These are phyloP conservation scores for Rhynchonycteris naso DNA, from an alignment of 2,797 vertebrate genomes.

Conservation along the genomic window DNA sequence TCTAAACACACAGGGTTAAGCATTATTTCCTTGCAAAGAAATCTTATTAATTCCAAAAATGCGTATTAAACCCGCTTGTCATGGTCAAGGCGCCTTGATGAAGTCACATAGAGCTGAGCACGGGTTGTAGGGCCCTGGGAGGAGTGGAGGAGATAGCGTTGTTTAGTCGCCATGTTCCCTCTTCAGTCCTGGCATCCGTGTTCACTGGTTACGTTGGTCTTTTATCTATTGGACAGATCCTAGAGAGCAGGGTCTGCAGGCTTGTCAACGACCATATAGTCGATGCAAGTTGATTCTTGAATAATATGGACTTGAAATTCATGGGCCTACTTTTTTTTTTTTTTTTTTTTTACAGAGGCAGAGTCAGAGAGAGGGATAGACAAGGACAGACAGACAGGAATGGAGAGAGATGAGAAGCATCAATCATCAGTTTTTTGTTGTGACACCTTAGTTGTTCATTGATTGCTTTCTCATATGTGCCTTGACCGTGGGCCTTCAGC, in stretches of 20 bases:
- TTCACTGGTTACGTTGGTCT: not conserved
- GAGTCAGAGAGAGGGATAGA: too few species aligned
- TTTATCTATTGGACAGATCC: too few species aligned
- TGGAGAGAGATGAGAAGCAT: too few species aligned
- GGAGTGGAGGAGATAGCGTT: accelerated
- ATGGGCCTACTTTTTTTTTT: not conserved
- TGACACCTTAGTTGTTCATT: too few species aligned
- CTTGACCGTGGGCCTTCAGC: too few species aligned
- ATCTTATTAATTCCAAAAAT: not conserved
- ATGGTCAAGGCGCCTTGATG: not conserved
- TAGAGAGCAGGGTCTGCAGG: not conserved
- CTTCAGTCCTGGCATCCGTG: too few species aligned
- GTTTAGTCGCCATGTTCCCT: not conserved
- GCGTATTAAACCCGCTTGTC: not conserved
- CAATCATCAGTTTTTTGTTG: too few species aligned
- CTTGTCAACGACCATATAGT: too few species aligned
- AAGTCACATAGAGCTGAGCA: not conserved
- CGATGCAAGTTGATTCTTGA: not conserved
- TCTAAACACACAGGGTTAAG: not conserved
- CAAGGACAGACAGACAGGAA: too few species aligned
- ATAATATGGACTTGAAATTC: not conserved
- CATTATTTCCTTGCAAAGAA: not conserved
- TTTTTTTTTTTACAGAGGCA: too few species aligned
- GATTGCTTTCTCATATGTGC: too few species aligned
- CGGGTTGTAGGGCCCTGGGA: not conserved